phyloP scores from a whole-genome alignment of 2,888 invertebrate species.

The Dione juno region DNA sequence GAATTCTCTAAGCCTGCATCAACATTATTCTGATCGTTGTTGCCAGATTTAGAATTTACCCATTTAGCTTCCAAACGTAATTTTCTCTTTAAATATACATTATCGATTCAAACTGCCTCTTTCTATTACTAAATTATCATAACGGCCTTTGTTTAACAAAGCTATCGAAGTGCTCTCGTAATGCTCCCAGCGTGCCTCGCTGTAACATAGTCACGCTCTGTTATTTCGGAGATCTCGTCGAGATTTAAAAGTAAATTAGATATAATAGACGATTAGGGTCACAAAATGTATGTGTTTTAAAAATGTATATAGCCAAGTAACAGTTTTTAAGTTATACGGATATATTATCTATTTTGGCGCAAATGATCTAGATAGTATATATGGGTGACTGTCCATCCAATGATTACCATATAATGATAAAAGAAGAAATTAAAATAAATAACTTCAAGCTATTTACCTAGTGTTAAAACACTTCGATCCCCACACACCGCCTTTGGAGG shows the following conservation, averaged over 20 bases:
- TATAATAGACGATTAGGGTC: background rate
- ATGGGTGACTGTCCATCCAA: too few relatives aligned
- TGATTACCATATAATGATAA: too few relatives aligned
- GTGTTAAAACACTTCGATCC: too few relatives aligned
- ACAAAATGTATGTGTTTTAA: background rate
- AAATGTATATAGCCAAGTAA: too few relatives aligned
- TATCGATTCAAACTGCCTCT: slow-evolving; percentile 37
- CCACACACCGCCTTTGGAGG: too few relatives aligned
- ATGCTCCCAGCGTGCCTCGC: slow-evolving; percentile 57
- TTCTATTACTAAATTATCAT: slow-evolving; percentile 50
- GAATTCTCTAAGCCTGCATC: background rate
- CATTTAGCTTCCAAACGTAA: slow-evolving; percentile 1
- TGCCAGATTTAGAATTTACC: slow-evolving; percentile 7
- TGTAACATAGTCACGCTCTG: slow-evolving; percentile 33
- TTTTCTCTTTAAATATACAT: slow-evolving; percentile 24
- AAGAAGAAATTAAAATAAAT: too few relatives aligned
- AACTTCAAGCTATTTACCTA: too few relatives aligned
- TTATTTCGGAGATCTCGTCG: slow-evolving; percentile 21
- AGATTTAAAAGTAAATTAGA: slow-evolving; percentile 19
- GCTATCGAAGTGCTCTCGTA: slow-evolving; percentile 55
- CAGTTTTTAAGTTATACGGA: too few relatives aligned
- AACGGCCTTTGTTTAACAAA: slow-evolving; percentile 56
- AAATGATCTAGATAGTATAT: too few relatives aligned
- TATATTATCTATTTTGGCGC: too few relatives aligned
- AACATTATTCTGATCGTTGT: background rate